Evolutionary conservation across 2,888 invertebrate genomes (phyloP), one percentile per base, ranked within the genome.

Genomic region (Diabrotica balteata): DNA sequence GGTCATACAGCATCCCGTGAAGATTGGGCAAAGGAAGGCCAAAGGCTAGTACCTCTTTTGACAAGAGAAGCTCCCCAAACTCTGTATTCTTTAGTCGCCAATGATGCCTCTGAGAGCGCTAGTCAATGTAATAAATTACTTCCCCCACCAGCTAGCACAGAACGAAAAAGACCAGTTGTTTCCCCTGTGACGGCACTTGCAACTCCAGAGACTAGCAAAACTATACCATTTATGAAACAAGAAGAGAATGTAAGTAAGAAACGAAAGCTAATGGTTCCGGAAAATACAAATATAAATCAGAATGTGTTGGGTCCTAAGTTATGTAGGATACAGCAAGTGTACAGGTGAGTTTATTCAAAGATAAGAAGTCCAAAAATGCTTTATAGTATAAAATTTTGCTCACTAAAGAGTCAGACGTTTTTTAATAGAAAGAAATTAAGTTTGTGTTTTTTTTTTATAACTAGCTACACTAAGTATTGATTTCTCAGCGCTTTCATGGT

Each of bases 21-120:
- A 67, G 84, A 93, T 85, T 96, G 96, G 96, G 89, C 92, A 72
- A 89, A 93, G 75, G 96, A 96, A 84, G 96, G 96, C 10, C 88
- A 95, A 49, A 88, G 96, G 76, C 85, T 91, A 69, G 90, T 95
- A 77, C 95, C 96, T 3, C 85, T 96, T 57, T 86, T 96, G 85
- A 93, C 95, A 7, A 87, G 96, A 68, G 89, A 92, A n/a, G 89
- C 93, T 62, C 93, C 95, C 7, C 93, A 94, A 80, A 95, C 95
- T 7, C 91, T 92, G 50, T 93, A 93, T 81, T 92, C 93, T 68
- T 90, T 91, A 71, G 87, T 95, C 74, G 95, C 96, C 10, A 94
- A 95, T 83, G 91, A 90, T 81, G 89, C 91, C 61, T 93, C 93
- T 0, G 87, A 89, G 71, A 85, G 86, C 66, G 88, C 90, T 59